phyloP scores from a whole-genome alignment of 2,797 vertebrate species.

The Etheostoma nigrum region DNA sequence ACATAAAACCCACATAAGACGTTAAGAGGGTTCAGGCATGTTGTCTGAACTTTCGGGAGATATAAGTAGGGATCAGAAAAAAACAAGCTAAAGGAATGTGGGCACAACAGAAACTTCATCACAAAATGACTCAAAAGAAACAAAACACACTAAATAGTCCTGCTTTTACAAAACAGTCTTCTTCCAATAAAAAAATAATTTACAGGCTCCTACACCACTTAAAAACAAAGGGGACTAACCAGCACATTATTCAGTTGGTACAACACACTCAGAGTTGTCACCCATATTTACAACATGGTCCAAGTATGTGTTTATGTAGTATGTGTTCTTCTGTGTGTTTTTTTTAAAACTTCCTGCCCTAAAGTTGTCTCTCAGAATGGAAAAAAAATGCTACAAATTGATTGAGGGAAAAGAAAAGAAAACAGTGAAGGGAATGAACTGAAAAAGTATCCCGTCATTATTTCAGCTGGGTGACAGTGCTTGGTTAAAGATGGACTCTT shows the following conservation, averaged over 20 bases:
- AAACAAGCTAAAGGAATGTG: constrained; percentile 18
- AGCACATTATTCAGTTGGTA: constrained; percentile 52
- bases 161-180: constrained; percentile 47
- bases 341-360: not conserved
- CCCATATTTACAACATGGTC: constrained; percentile 68
- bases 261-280: constrained; percentile 56
- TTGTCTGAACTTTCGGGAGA: constrained; percentile 18
- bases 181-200: constrained; percentile 75
- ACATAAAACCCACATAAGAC: constrained; percentile 28
- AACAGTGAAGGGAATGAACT: not conserved
- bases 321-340: constrained; percentile 40
- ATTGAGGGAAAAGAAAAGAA: not conserved
- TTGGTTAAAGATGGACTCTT: not conserved
- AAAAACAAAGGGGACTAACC: constrained; percentile 67
- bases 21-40: constrained; percentile 10
- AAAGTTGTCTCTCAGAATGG: not conserved
- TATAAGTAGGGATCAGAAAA: not conserved
- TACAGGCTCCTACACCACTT: constrained; percentile 57
- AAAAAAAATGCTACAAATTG: not conserved
- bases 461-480: not conserved
- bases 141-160: not conserved
- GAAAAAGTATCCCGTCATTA: not conserved
- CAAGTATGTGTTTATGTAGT: constrained; percentile 13
- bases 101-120: constrained; percentile 3
- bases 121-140: not conserved